Base-by-base conservation (phyloP, 2,113 vertebrate genomes). In the Lagopus leucura region DNA sequence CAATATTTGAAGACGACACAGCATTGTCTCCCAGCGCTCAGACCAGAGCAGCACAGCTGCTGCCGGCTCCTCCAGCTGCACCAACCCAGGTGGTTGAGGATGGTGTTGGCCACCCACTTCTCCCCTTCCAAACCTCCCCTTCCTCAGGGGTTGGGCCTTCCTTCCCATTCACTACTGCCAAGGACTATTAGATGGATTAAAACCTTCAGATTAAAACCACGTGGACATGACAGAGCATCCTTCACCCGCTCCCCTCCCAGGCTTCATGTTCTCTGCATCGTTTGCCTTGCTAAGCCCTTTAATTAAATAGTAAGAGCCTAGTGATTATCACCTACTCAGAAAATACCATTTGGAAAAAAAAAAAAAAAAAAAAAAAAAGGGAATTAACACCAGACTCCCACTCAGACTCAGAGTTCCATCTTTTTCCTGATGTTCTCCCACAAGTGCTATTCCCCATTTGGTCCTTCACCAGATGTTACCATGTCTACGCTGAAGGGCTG, bases 261-360 rank as follows among this genome's bases (percentile, higher is more conserved):
- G 71, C 77, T 71, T 40, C 47, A 11, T 8, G 34, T 85, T 94
- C 83, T 70, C 79, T 82, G 83, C 89, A 82, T 76, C 82, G 71
- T 89, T 96, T 86, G 74, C 82, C 85, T 83, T 90, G 86, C 36
- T 93, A 88, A 95, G 63, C 73, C 61, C 82, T 88, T 94, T 88
- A 92, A 91, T 91, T 90, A 88, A 91, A 57, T 1, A 1, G 57
- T 40, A 64, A 74, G 78, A n/a, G 40, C 69, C 79, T 67, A 21
- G 69, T 84, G 85, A 83, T 94, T 90, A 95, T 88, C 88, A 83
- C 76, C 88, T 86, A 58, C 80, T 81, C 65, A 34, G 63, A 91
- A 94, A 93, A 66, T 12, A 48, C 43, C 57, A n/a, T 75, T 69
- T 48, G 57, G 78, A 81, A 81, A 34, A 54, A 34, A 63, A 34